These are phyloP conservation scores for Callipepla squamata DNA, from an alignment of 2,113 vertebrate genomes.

Conservation along the genomic window DNA sequence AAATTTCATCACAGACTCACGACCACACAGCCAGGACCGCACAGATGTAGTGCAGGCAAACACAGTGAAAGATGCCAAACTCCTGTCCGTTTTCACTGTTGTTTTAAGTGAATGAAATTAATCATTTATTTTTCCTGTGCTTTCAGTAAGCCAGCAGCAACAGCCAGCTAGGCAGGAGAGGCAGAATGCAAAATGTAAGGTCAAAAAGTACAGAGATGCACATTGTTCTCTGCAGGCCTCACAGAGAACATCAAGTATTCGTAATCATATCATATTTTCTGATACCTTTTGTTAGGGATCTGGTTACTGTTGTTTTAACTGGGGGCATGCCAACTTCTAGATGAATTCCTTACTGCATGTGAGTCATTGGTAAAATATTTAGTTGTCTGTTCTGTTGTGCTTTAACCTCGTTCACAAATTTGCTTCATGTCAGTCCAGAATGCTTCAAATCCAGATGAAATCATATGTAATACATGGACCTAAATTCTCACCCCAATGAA, in stretches of 20 bases:
- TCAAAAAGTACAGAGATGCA: not conserved
- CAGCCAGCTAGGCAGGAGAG: not conserved
- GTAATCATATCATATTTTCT: not conserved
- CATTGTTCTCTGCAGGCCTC: not conserved
- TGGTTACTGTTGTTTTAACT: not conserved
- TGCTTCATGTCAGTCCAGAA: not conserved
- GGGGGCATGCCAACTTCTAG: not conserved
- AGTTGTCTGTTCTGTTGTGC: not conserved
- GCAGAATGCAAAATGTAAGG: not conserved
- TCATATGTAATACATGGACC: not conserved
- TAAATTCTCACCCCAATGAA: not conserved
- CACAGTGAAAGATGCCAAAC: not conserved
- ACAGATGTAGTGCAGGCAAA: not conserved
- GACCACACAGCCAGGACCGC: not conserved
- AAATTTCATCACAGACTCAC: not conserved
- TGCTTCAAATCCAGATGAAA: not conserved
- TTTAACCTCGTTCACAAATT: not conserved
- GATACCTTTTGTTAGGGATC: not conserved
- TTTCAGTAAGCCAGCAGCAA: not conserved
- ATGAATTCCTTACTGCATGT: not conserved
- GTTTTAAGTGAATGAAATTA: not conserved
- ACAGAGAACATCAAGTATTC: not conserved
- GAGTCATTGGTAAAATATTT: not conserved
- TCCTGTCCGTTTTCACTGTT: not conserved
- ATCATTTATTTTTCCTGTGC: not conserved